phyloP scores from a whole-genome alignment of 2,888 invertebrate genomes.

The Drosophila suboccidentalis region DNA sequence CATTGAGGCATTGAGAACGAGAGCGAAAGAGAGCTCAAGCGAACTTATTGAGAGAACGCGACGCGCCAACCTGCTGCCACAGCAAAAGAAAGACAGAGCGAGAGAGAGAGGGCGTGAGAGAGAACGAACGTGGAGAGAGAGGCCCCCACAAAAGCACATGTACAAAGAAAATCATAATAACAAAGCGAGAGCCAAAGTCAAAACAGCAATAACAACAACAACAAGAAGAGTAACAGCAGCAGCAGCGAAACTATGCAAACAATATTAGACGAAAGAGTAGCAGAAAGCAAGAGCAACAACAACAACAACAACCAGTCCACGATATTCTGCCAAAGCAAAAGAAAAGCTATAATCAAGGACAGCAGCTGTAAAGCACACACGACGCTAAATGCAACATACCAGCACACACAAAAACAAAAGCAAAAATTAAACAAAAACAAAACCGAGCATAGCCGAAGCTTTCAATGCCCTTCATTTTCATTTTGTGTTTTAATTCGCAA shows the following conservation, averaged over 20 bases:
- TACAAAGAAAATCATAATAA: constrained; percentile 75
- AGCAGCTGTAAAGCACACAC: constrained; percentile 63
- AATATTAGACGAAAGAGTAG: constrained; percentile 65
- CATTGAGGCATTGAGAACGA: constrained; percentile 34
- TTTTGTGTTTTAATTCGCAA: constrained; percentile 32
- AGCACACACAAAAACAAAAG: constrained; percentile 11
- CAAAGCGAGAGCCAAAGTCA: constrained; percentile 67
- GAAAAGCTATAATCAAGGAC: constrained; percentile 71
- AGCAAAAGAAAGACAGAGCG: constrained; percentile 10
- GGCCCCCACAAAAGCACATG: constrained; percentile 61
- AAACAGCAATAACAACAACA: constrained; percentile 31
- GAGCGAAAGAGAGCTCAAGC: constrained; percentile 33
- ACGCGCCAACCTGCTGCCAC: constrained; percentile 51
- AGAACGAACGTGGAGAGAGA: constrained; percentile 26
- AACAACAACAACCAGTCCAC: constrained; percentile 56
- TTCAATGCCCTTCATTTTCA: constrained; percentile 69
- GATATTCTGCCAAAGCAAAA: constrained; percentile 61
- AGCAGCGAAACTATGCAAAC: constrained; percentile 44
- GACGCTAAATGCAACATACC: constrained; percentile 51
- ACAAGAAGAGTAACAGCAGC: constrained; percentile 28
- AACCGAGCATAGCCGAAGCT: constrained; percentile 61
- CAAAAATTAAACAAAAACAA: constrained; percentile 16
- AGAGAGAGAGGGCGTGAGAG: constrained; percentile 15
- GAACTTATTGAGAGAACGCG: constrained; percentile 28
- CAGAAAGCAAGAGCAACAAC: constrained; percentile 40